phyloP scores from a whole-genome alignment of 1,140 invertebrate species.

The Tetranychus urticae region DNA sequence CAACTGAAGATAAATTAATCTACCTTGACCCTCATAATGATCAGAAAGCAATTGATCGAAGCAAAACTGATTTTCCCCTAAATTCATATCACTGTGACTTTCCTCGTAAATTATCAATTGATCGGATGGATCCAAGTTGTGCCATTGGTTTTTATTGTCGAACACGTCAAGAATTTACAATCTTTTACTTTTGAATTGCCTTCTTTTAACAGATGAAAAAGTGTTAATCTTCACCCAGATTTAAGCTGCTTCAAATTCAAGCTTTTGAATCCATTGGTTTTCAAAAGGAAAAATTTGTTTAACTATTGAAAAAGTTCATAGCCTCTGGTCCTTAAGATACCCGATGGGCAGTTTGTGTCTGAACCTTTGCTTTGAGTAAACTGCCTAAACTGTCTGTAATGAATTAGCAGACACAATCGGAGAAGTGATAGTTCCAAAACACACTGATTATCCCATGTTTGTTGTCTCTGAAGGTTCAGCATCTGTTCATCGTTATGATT shows the following conservation, averaged over 20 bases:
- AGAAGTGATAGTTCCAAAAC: conserved; percentile 28
- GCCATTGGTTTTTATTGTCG: conserved; percentile 64
- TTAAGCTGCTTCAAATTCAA: too few species aligned
- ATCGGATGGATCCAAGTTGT: conserved; percentile 74
- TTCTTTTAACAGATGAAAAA: conserved; percentile 17
- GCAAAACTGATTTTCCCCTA: conserved; percentile 18
- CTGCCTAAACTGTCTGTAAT: too few species aligned
- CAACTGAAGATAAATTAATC: conserved; percentile 70
- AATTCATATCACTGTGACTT: conserved; percentile 58
- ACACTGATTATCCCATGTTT: conserved; percentile 51
- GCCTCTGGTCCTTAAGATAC: too few species aligned
- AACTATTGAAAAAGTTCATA: too few species aligned
- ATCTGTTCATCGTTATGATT: conserved; percentile 11
- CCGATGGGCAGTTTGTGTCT: too few species aligned
- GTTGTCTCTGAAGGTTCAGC: conserved; percentile 43
- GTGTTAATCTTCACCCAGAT: conserved; percentile 34
- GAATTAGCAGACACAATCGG: conserved; percentile 20
- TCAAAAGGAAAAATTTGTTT: too few species aligned
- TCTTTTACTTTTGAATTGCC: too few species aligned
- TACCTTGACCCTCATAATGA: conserved; percentile 79
- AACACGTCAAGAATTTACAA: conserved; percentile 44
- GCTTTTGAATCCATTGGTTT: too few species aligned
- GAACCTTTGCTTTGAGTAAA: too few species aligned
- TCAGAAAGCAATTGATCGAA: conserved; percentile 55
- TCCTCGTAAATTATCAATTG: conserved; percentile 60